phyloP scores from a whole-genome alignment of 2,797 vertebrate species.

The Acrossocheilus fasciatus region DNA sequence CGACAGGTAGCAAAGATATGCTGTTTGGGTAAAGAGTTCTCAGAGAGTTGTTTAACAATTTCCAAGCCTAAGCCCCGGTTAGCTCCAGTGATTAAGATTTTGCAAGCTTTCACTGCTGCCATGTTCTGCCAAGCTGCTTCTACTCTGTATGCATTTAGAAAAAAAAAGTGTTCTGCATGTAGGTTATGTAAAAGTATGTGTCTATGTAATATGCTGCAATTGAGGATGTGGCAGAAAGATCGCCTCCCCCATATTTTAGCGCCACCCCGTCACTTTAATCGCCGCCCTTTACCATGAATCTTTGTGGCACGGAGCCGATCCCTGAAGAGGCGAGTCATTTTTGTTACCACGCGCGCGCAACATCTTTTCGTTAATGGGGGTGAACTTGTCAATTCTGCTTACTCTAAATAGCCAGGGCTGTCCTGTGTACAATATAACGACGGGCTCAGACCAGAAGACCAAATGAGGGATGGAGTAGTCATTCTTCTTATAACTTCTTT shows the following conservation, averaged over 20 bases:
- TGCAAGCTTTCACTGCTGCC: conserved; percentile 50
- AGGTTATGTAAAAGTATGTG: neutral
- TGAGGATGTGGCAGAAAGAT: neutral
- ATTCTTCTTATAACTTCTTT: too few species aligned
- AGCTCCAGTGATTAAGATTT: conserved; percentile 73
- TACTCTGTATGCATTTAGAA: neutral
- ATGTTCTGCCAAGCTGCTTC: conserved; percentile 28
- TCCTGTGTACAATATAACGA: neutral
- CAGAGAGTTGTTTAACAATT: conserved; percentile 65
- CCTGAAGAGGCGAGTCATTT: neutral
- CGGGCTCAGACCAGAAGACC: neutral
- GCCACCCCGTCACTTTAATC: neutral
- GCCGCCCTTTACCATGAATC: neutral
- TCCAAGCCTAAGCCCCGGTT: conserved; percentile 75
- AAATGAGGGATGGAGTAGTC: neutral
- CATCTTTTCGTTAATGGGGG: neutral
- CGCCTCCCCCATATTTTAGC: neutral
- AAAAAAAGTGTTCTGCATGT: neutral
- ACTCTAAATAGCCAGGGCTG: neutral
- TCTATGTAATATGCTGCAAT: neutral
- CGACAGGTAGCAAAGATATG: conserved; percentile 71
- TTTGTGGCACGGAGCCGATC: neutral
- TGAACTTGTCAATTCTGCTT: neutral
- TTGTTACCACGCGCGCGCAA: neutral
- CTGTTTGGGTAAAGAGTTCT: conserved; percentile 31